Evolutionary conservation across 2,113 vertebrate genomes (phyloP).

Genomic region (Hipposideros armiger): DNA sequence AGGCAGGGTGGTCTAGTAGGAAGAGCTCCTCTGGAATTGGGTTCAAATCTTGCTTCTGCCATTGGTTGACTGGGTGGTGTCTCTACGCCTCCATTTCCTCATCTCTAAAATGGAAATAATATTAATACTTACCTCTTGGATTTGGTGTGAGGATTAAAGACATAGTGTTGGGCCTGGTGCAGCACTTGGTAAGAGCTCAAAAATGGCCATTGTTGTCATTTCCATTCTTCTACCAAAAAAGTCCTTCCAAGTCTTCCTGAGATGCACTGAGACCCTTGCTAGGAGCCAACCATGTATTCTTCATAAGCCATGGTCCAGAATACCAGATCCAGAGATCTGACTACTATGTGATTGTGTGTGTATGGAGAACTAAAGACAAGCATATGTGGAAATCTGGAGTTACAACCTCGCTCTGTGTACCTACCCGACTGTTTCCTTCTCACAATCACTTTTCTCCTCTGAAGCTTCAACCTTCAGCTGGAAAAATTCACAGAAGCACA

Average conservation of each 20-base stretch:
- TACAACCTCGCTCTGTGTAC: rapidly evolving
- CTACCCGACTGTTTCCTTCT: background rate
- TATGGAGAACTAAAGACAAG: background rate
- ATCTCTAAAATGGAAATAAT: background rate
- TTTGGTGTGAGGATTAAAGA: background rate
- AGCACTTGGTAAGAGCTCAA: background rate
- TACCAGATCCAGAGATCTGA: background rate
- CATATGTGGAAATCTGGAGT: background rate
- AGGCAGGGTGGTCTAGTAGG: background rate
- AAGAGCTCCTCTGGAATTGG: conserved; percentile 1
- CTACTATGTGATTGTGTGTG: too few relatives aligned
- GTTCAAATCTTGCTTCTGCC: background rate
- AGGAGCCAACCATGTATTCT: background rate
- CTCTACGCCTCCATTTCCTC: background rate
- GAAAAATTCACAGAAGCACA: background rate
- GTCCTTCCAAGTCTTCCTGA: background rate
- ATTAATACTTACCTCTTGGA: background rate
- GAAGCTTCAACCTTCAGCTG: background rate
- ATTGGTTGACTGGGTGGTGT: background rate
- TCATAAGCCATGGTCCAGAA: background rate
- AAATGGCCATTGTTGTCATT: background rate
- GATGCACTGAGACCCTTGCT: background rate
- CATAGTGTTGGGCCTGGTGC: background rate
- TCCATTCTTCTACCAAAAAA: background rate
- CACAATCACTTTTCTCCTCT: background rate